Base-by-base conservation (phyloP, 1,140 invertebrate genomes). In the Drosophila nigromelanica region DNA sequence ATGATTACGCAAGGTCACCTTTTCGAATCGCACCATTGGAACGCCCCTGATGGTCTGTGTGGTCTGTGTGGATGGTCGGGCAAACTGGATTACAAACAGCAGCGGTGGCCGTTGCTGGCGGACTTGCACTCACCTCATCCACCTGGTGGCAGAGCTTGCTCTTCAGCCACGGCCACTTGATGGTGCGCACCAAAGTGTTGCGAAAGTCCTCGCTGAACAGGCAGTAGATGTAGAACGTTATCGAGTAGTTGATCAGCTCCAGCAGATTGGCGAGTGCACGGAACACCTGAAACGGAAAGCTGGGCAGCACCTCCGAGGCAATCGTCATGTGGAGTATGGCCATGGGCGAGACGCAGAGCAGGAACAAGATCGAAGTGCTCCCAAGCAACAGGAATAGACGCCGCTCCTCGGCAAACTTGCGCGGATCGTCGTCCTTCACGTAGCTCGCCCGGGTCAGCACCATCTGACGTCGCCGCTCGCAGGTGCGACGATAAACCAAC, bases 191-290 rank as follows among this genome's bases (percentile, higher is more conserved):
- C 68, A 96, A 92, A 0, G 95, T 96, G 73, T 94, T 95, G 11
- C 95, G 93, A 78, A 96, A 96, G 74, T 96, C 95, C 78, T 95
- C 94, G 35, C 95, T 96, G 89, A 96, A 96, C 48, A 96, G 90
- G 72, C 95, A 96, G 90, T 96, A 96, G 43, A 96, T 96, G 89
- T 96, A 96, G 92, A 96, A 96, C 3, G 95, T 96, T 45, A 96
- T 94, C 40, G 96, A 96, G 80, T 96, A 96, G 90, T 96, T 96
- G 63, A 94, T 94, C 18, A 96, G 93, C 91, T 96, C 96, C 67
- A 96, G 87, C 11, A 96, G 92, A 91, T 96, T 96, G 10, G 95
- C 95, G 24, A 95, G 87, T 0, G 96, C 95, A 24, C 95, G 94
- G 78, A 96, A 96, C 6, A 96, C 93, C 92, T 95, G 95, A 87